phyloP scores from a whole-genome alignment of 2,888 invertebrate species.

The Boloria euphrosyne region DNA sequence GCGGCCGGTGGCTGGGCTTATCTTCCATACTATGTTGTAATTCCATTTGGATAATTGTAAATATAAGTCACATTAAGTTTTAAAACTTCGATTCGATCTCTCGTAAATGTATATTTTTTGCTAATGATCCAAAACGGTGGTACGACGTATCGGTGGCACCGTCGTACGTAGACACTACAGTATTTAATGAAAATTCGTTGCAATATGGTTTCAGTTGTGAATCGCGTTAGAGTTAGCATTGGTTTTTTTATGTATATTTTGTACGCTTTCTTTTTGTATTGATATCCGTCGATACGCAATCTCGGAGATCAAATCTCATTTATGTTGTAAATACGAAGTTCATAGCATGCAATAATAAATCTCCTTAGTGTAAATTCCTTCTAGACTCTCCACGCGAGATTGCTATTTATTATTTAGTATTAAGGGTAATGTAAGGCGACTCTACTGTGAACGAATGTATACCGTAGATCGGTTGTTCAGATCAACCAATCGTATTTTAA shows the following conservation, averaged over 20 bases:
- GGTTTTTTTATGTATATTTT: constrained; percentile 76
- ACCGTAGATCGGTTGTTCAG: constrained; percentile 71
- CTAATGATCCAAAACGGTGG: constrained; percentile 56
- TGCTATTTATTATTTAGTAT: constrained; percentile 81
- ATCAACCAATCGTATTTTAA: constrained; percentile 68
- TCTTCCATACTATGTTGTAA: constrained; percentile 78
- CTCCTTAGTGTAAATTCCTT: constrained; percentile 78
- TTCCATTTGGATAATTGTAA: constrained; percentile 81
- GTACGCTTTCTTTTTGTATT: constrained; percentile 61
- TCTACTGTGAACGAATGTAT: constrained; percentile 79
- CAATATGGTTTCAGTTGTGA: constrained; percentile 77
- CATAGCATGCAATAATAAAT: constrained; percentile 72
- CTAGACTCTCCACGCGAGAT: constrained; percentile 71
- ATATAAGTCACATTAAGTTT: constrained; percentile 80
- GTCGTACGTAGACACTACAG: constrained; percentile 42
- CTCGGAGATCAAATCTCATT: constrained; percentile 80
- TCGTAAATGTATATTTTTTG: constrained; percentile 82
- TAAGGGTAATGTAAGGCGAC: constrained; percentile 74
- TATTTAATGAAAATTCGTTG: constrained; percentile 70
- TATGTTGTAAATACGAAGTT: constrained; percentile 64
- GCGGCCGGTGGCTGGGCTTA: constrained; percentile 55
- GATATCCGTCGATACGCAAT: constrained; percentile 71
- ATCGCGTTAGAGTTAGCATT: constrained; percentile 67
- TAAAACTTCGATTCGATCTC: constrained; percentile 81
- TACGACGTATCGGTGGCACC: constrained; percentile 18